Conservation (phyloP, 2,888 invertebrate genomes). For the Agrotis segetum region DNA sequence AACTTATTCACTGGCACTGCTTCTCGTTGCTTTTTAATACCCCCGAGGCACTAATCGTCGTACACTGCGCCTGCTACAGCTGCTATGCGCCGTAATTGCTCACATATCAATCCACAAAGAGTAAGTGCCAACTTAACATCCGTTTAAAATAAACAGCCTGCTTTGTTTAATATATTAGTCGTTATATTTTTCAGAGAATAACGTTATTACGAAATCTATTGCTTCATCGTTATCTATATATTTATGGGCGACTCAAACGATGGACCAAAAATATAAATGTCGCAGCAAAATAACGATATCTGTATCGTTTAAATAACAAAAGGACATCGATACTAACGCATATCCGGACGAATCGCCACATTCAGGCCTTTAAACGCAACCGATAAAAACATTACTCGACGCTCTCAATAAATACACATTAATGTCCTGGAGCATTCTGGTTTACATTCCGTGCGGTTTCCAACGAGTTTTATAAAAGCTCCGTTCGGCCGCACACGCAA, state of each 20-base stretch:
- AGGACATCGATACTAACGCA: conserved; percentile 71
- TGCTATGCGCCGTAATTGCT: conserved; percentile 75
- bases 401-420: conserved; percentile 91
- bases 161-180: conserved; percentile 52
- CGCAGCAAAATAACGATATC: conserved; percentile 64
- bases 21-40: conserved; percentile 73
- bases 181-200: conserved; percentile 30
- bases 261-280: conserved; percentile 62
- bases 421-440: conserved; percentile 89
- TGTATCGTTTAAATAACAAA: conserved; percentile 69
- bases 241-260: conserved; percentile 58
- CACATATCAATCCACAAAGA: conserved; percentile 76
- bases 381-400: conserved; percentile 90
- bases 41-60: conserved; percentile 76
- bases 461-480: conserved; percentile 90
- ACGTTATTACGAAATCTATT: conserved; percentile 48
- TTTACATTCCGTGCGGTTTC: conserved; percentile 90
- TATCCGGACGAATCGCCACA: conserved; percentile 81
- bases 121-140: conserved; percentile 69
- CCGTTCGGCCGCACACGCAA: conserved; percentile 88
- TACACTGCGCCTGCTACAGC: conserved; percentile 68
- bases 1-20: conserved; percentile 69
- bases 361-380: conserved; percentile 78
- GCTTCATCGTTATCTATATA: conserved; percentile 58
- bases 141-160: conserved; percentile 62